These are phyloP conservation scores for Zhuqinia jingwanae DNA, from an alignment of 2,888 invertebrate genomes.

Conservation along the genomic window DNA sequence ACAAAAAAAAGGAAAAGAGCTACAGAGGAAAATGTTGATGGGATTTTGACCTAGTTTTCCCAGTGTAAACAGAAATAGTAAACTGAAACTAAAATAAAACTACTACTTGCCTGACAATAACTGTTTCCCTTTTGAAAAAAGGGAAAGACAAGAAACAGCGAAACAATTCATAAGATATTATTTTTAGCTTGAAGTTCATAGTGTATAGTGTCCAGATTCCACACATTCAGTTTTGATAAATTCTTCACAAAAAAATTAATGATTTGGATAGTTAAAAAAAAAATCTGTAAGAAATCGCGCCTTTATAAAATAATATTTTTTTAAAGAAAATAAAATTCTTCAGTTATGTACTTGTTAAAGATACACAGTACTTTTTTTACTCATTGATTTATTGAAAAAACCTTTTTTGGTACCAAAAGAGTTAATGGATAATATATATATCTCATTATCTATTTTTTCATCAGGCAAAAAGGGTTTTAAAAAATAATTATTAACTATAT, in stretches of 20 bases:
- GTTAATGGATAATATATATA: background rate
- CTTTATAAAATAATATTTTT: no score
- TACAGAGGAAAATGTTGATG: slow-evolving; percentile 53
- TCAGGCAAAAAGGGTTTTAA: slow-evolving; percentile 33
- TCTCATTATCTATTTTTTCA: slow-evolving; percentile 3
- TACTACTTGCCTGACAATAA: background rate
- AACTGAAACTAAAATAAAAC: slow-evolving; percentile 28
- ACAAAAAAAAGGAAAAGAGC: slow-evolving; percentile 42
- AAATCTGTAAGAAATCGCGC: background rate
- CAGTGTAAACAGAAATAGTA: slow-evolving; percentile 56
- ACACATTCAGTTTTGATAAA: no score
- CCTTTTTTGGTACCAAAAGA: slow-evolving; percentile 24
- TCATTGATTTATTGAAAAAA: slow-evolving; percentile 22
- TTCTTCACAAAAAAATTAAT: no score
- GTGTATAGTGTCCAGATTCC: no score
- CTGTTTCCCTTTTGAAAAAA: slow-evolving; percentile 54
- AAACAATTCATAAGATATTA: slow-evolving; percentile 3
- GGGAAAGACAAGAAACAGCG: slow-evolving; percentile 30
- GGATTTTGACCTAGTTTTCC: slow-evolving; percentile 60
- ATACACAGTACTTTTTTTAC: background rate
- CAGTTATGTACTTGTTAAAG: background rate
- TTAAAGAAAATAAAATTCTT: background rate
- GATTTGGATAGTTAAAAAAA: no score
- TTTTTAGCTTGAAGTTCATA: background rate
- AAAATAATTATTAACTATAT: slow-evolving; percentile 37